These are phyloP conservation scores for Emydoidea blandingii DNA, from an alignment of 2,797 vertebrate genomes.

Conservation along the genomic window DNA sequence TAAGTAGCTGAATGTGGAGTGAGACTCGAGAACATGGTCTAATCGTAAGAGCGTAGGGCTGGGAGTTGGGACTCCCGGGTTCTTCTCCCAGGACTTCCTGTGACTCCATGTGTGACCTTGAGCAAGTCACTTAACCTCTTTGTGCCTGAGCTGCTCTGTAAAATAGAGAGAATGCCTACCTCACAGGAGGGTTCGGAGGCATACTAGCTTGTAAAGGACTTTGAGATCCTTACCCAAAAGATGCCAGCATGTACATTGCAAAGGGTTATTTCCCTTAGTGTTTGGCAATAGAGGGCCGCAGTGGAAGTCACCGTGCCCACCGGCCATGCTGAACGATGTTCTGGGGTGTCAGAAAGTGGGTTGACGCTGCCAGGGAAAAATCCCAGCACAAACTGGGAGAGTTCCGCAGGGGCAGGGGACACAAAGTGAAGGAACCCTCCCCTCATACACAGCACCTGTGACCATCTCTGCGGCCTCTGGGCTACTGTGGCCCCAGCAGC, in stretches of 20 bases:
- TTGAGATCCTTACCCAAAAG: neutral
- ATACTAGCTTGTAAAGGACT: accelerated
- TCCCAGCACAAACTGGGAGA: accelerated
- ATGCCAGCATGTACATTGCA: accelerated
- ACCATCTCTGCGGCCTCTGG: neutral
- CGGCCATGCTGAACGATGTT: neutral
- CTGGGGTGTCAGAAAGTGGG: neutral
- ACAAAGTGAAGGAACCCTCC: neutral
- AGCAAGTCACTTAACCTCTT: neutral
- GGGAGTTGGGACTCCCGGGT: neutral
- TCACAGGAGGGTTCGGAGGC: accelerated
- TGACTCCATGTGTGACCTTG: neutral
- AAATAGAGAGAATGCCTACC: neutral
- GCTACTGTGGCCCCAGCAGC: neutral
- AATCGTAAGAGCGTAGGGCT: accelerated
- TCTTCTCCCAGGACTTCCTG: accelerated
- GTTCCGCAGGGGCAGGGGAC: neutral
- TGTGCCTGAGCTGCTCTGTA: neutral
- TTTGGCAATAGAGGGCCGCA: neutral
- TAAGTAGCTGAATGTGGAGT: neutral
- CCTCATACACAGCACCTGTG: neutral
- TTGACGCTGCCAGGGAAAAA: neutral
- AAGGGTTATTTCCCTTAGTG: neutral
- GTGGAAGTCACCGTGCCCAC: neutral
- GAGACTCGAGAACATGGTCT: neutral